phyloP scores from a whole-genome alignment of 2,113 vertebrate species.

The Syrrhaptes paradoxus region DNA sequence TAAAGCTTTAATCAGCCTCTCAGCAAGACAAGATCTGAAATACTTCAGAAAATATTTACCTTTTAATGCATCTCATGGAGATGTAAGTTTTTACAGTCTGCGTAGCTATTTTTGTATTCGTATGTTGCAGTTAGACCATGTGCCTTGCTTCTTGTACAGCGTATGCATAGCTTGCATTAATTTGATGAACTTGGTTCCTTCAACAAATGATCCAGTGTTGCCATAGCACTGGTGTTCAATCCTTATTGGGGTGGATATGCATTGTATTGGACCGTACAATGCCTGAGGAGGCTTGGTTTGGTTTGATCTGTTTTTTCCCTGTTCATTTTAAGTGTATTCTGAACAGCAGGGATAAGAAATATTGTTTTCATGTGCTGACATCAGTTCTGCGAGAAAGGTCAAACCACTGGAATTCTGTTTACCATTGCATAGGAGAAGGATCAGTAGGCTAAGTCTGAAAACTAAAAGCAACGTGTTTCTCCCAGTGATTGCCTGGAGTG shows the following conservation, averaged over 20 bases:
- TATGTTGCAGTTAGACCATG: neutral
- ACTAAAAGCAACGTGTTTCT: neutral
- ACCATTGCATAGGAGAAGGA: neutral
- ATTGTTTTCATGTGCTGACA: constrained; percentile 22
- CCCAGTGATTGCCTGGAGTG: neutral
- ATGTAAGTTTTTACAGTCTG: neutral
- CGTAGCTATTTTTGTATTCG: neutral
- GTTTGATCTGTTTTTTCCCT: neutral
- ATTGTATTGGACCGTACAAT: neutral
- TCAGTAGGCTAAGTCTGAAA: neutral
- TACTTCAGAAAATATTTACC: neutral
- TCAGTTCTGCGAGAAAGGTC: constrained; percentile 50
- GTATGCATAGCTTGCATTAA: neutral
- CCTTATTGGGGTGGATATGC: neutral
- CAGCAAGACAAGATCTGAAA: neutral
- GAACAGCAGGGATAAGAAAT: constrained; percentile 29
- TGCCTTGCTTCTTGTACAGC: neutral
- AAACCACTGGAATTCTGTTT: constrained; percentile 53
- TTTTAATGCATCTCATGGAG: neutral
- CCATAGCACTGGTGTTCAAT: neutral
- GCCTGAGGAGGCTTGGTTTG: neutral
- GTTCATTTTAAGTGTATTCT: neutral
- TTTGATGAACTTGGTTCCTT: neutral
- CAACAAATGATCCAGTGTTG: neutral
- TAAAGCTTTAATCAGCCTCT: neutral